Base-by-base conservation (phyloP, 1,140 invertebrate genomes). In the Aphelenchoides avenae region DNA sequence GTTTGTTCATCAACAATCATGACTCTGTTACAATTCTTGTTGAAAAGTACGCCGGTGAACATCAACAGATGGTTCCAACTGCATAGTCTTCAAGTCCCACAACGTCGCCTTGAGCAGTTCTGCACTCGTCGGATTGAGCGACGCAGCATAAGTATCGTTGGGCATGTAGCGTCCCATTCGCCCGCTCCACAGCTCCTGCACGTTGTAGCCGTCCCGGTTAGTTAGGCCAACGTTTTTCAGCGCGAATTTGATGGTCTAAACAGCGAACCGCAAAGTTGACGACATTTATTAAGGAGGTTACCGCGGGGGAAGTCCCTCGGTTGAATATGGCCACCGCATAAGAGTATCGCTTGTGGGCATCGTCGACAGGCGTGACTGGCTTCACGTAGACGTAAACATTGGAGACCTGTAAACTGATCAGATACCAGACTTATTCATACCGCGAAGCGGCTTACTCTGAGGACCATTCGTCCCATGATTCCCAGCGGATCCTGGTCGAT, bases 401-500 rank as follows among this genome's bases (percentile, higher is more conserved):
- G 18, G 36, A 31, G 33, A 18, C n/a, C n/a, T n/a, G n/a, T n/a
- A n/a, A n/a, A n/a, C n/a, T n/a, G n/a, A n/a, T n/a, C n/a, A n/a
- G n/a, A n/a, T n/a, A n/a, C n/a, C n/a, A n/a, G n/a, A n/a, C n/a
- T n/a, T n/a, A n/a, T n/a, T n/a, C n/a, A n/a, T n/a, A n/a, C n/a
- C n/a, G n/a, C n/a, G n/a, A n/a, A n/a, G n/a, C n/a, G 15, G n/a
- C 65, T 50, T 44, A 75, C 75, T 43, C 68, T 77, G 24, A 33
- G 42, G 44, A 75, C 50, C 41, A 75, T 52, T 34, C 62, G 42
- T 46, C 73, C 73, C 73, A 75, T 76, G 58, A 89, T 88, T 7
- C 91, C 93, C 29, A 96, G 80, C 2, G 86, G 85, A 81, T 98
- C 93, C 78, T 97, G 93, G 79, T 97, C 90, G 1, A 97, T 87